Evolutionary conservation across 2,113 vertebrate species (phyloP), one percentile per base, ranked within the genome.

Genomic region (Herpetotheres cachinnans): DNA sequence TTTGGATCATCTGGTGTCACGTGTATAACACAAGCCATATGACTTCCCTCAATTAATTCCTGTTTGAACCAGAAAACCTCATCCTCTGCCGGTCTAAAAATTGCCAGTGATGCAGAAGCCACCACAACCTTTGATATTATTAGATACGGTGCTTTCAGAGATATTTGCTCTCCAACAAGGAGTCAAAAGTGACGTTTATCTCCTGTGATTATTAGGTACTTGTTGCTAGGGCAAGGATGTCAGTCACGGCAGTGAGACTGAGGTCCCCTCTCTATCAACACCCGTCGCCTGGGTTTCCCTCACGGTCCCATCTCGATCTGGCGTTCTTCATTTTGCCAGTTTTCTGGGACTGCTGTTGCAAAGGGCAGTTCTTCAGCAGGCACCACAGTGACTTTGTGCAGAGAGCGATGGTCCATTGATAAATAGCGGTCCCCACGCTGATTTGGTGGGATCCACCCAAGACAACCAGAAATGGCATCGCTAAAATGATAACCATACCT

Each of bases 1-100:
- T 97, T 96, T 97, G 90, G 96, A 97, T 97, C 96, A 96, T 95
- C 96, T 96, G 92, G 71, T 97, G 94, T 97, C 96, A 97, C 92
- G 71, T 94, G 95, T 96, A 83, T 92, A 86, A 90, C 82, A 86
- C 69, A 73, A 93, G 90, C 92, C 96, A 44, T 89, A 93, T 93
- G 92, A 97, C 96, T 95, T 95, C 71, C 76, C 72, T 50, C 93
- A 92, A 86, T 95, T 97, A 97, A 95, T 93, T 97, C 88, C 94
- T 52, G 69, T 96, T 96, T 94, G 82, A 97, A 96, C 90, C 86
- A 92, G 95, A 97, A 97, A 96, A 93, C 79, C 88, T 96, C 88
- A 83, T 90, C 94, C 96, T 96, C 76, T 86, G 50, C 84, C 0
- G 1, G 61, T 58, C 85, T 96, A 94, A 97, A 96, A 97, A 89